These are phyloP conservation scores for Drosophila sucinea DNA, from an alignment of 1,140 invertebrate species.

Conservation along the genomic window DNA sequence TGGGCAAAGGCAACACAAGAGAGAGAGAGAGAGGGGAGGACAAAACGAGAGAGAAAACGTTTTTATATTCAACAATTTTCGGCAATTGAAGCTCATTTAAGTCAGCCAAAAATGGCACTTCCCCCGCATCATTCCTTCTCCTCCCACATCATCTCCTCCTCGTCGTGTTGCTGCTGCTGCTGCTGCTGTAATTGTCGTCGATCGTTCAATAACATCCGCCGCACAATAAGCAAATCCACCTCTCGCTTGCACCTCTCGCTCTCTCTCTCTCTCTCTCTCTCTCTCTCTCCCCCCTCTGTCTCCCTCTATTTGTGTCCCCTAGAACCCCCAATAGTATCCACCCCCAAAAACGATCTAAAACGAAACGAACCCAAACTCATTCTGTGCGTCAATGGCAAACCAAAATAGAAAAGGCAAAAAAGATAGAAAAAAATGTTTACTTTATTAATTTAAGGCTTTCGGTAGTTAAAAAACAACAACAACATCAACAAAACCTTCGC, in stretches of 20 bases:
- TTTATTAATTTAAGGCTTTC: conserved; percentile 80
- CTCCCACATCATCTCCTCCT: background rate
- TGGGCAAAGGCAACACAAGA: conserved; percentile 11
- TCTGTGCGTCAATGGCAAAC: conserved; percentile 69
- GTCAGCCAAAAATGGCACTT: conserved; percentile 66
- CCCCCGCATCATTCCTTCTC: background rate
- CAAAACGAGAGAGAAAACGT: conserved; percentile 44
- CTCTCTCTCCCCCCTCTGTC: conserved; percentile 1
- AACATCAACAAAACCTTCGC: conserved; percentile 31
- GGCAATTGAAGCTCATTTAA: conserved; percentile 76
- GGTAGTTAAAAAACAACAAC: conserved; percentile 66
- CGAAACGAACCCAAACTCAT: conserved; percentile 38
- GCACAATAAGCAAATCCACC: conserved; percentile 16
- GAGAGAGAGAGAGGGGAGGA: too few relatives aligned
- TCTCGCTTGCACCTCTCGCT: background rate
- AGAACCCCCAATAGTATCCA: conserved; percentile 5
- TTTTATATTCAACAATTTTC: conserved; percentile 59
- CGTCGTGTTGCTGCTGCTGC: background rate
- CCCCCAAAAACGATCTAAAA: conserved; percentile 30
- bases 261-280: background rate
- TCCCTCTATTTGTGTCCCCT: background rate
- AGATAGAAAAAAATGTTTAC: conserved; percentile 62
- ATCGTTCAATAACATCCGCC: conserved; percentile 60
- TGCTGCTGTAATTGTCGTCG: conserved; percentile 44
- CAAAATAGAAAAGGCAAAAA: conserved; percentile 33